phyloP scores from a whole-genome alignment of 2,113 vertebrate species.

The Epinephelus moara region DNA sequence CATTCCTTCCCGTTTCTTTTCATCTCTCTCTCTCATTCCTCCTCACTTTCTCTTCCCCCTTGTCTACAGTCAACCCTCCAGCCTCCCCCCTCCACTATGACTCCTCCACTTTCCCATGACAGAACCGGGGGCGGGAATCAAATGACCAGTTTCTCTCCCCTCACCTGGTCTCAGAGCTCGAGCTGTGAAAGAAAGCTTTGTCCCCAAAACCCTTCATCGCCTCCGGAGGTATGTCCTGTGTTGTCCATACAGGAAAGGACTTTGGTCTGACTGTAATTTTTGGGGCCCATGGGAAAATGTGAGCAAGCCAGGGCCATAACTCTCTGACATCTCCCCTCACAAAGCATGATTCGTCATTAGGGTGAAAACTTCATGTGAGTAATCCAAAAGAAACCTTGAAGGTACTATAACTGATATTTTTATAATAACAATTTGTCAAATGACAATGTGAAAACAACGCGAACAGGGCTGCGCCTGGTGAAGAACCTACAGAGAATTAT shows the following conservation, averaged over 20 bases:
- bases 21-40: slow-evolving; percentile 15
- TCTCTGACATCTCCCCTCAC: slow-evolving; percentile 45
- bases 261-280: slow-evolving; percentile 91
- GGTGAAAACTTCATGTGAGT: slow-evolving; percentile 8
- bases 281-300: slow-evolving; percentile 87
- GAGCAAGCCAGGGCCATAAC: slow-evolving; percentile 48
- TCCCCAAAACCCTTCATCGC: slow-evolving; percentile 77
- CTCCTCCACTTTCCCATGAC: slow-evolving; percentile 82
- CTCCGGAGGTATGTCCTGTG: slow-evolving; percentile 88
- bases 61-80: not conserved
- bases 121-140: slow-evolving; percentile 80
- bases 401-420: not conserved
- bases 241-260: slow-evolving; percentile 88
- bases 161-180: slow-evolving; percentile 90
- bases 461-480: not conserved
- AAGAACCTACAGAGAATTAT: not conserved
- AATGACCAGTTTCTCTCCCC: slow-evolving; percentile 86
- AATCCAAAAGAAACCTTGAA: slow-evolving; percentile 14
- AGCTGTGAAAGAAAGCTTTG: slow-evolving; percentile 90
- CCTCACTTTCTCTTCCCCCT: slow-evolving; percentile 13
- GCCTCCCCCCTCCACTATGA: slow-evolving; percentile 43
- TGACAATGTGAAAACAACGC: not conserved
- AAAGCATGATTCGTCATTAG: slow-evolving; percentile 23
- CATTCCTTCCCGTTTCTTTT: slow-evolving; percentile 17
- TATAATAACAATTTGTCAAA: not conserved